Conservation (phyloP, 2,797 vertebrate genomes). For the Danio kyathit region DNA sequence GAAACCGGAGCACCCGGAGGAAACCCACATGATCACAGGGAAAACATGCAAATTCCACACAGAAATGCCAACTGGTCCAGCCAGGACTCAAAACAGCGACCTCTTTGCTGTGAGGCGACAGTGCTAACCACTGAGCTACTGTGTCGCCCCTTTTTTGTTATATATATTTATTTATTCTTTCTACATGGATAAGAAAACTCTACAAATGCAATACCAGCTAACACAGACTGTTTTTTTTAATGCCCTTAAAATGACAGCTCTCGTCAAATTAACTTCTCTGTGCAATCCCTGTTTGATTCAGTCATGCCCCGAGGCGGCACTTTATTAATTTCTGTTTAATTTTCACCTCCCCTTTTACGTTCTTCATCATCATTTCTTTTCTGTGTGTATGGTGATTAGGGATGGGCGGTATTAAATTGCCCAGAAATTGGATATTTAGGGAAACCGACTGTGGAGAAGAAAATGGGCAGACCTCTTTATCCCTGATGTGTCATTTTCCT, state of each 20-base stretch:
- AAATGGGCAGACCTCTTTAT: conserved; percentile 45
- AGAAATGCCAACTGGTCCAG: too few relatives aligned
- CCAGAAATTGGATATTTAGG: conserved; percentile 73
- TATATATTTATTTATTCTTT: not conserved
- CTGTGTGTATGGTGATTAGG: conserved; percentile 11
- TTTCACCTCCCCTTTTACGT: conserved; percentile 64
- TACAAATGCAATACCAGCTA: conserved; percentile 9
- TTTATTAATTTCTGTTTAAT: conserved; percentile 68
- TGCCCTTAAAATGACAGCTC: conserved; percentile 47
- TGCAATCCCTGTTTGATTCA: conserved; percentile 64
- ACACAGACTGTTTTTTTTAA: not conserved
- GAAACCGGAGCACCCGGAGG: too few relatives aligned
- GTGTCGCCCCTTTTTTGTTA: not conserved
- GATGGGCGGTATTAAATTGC: conserved; percentile 63
- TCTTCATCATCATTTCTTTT: conserved; percentile 53
- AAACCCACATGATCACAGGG: too few relatives aligned
- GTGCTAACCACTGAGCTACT: too few relatives aligned
- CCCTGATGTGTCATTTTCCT: conserved; percentile 45
- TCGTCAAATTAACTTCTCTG: conserved; percentile 71
- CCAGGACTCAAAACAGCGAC: too few relatives aligned
- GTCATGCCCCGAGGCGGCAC: conserved; percentile 58
- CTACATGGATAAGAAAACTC: not conserved
- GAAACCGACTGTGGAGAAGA: conserved; percentile 56
- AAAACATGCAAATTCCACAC: too few relatives aligned
- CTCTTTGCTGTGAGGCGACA: too few relatives aligned